Base-by-base conservation (phyloP, 92 coral and sea anemone species). In the Plumapathes pennacea region DNA sequence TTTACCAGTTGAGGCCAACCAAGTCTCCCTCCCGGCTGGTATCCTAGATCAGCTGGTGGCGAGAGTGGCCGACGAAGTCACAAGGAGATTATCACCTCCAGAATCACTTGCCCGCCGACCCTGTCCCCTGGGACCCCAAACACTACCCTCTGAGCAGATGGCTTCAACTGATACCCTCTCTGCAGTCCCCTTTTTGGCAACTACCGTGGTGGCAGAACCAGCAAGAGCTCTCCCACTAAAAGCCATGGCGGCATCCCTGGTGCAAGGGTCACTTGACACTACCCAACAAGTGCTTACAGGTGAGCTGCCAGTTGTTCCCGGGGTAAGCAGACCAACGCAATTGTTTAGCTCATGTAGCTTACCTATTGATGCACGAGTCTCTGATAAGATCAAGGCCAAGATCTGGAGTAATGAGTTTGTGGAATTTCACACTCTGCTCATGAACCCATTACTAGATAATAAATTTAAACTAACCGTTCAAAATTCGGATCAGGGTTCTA, bases 11-110 rank as follows among this genome's bases (percentile, higher is more conserved):
- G n/a, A n/a, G n/a, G n/a, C n/a, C n/a, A n/a, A n/a, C n/a, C n/a
- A n/a, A n/a, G 52, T 39, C 21, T 4, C 67, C 15, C 38, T 15
- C 15, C 37, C 52, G 9, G 53, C 75, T 14, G n/a, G 54, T 54
- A 50, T 65, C 13, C 67, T 59, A 10, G 58, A 25, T 19, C 53
- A 38, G 34, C 31, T 69, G 31, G 67, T 69, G 14, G 32, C 26
- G 56, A 55, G 42, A 31, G 76, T 69, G 41, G 67, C 76, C 18
- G 76, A 56, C 29, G 76, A 69, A 54, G 76, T 69, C 19, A 54
- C 56, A 19, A 40, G 63, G 18, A 39, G 75, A 11, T 28, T 57
- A 2, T 13, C 22, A 32, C 54, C 54, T 10, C 22, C 3, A 4
- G 28, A 19, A 14, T 43, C 8, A n/a, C 50, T 43, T 5, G 21